A percentile compares a stretch with the other conserved stretches of the same genome.
Evolutionary conservation across 2,797 vertebrate genomes (phyloP).

Genomic region (Sebastes taczanowskii): DNA sequence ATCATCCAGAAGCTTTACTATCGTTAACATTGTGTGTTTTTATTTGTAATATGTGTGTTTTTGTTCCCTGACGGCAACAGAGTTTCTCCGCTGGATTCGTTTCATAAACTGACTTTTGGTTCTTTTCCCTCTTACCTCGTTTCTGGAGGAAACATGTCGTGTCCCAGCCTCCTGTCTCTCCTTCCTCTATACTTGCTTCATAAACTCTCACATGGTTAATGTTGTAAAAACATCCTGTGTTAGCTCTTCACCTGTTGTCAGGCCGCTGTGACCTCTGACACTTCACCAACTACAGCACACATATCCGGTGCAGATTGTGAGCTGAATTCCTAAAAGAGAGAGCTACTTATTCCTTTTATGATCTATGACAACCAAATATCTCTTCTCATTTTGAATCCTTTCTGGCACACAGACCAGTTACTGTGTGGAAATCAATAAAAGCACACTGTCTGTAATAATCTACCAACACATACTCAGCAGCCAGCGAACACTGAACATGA

Average conservation of each 20-base stretch:
- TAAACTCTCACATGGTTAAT: conserved; percentile 22
- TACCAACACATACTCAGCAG: neutral
- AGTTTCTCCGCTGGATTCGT: neutral
- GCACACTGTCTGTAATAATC: neutral
- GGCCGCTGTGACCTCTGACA: conserved; percentile 6
- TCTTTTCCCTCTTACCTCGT: neutral
- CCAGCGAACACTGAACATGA: neutral
- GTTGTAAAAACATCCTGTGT: conserved; percentile 51
- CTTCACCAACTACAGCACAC: neutral
- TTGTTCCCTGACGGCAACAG: neutral
- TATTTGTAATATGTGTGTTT: neutral
- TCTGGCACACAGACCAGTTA: neutral
- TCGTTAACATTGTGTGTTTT: neutral
- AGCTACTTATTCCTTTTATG: neutral
- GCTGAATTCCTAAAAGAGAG: neutral
- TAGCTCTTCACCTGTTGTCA: conserved; percentile 23
- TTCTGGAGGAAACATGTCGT: conserved; percentile 31
- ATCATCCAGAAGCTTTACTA: neutral
- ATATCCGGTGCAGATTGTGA: neutral
- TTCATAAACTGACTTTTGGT: neutral
- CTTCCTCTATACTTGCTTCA: conserved; percentile 38
- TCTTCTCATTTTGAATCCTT: neutral
- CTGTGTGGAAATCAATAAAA: neutral
- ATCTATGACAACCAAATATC: neutral
- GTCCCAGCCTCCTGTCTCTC: conserved; percentile 6